Evolutionary conservation across 2,888 invertebrate genomes (phyloP), one percentile per base, ranked within the genome.

Genomic region (Protophormia terraenovae): DNA sequence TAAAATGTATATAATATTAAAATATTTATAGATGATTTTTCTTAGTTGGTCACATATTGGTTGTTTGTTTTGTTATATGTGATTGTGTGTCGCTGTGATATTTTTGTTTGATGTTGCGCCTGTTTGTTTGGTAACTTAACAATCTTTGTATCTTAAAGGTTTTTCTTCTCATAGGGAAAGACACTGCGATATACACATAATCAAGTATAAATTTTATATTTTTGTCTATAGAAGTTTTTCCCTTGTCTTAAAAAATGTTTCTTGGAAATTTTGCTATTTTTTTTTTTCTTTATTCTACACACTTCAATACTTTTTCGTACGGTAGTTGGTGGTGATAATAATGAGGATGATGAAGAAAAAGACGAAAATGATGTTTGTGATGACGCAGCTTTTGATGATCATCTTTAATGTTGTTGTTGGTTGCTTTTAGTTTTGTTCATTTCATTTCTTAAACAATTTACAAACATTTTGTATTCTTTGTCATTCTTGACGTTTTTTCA

Each of bases 401-500:
- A 67, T 73, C 38, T 81, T 84, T 77, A 19, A 27, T 35, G 53
- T 35, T 62, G 47, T 22, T 29, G 47, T 19, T 35, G 45, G 55
- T 84, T 84, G 8, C 47, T 72, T 41, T 45, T 53, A 64, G 55
- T 72, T 10, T 35, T 66, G 45, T 55, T 80, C 32, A 55, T 35
- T 72, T 50, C 50, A 66, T 87, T 86, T 86, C 85, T 87, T 71
- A 7, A 66, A 79, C 62, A 83, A 75, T 73, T 75, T 85, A 71
- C 62, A 71, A 83, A 84, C 79, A 77, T 72, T 77, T 83, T 72
- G 64, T 86, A 76, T 83, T 87, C 85, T 38, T 69, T 87, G 67
- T 60, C 86, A 75, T 83, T 87, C 79, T 75, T 87, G 78, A 69
- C 84, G 85, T 69, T 83, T 83, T 82, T 83, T 88, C 86, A 82